Conservation (phyloP, 35 echinoderm and acorn worm genomes). For the Heliocidaris erythrogramma region DNA sequence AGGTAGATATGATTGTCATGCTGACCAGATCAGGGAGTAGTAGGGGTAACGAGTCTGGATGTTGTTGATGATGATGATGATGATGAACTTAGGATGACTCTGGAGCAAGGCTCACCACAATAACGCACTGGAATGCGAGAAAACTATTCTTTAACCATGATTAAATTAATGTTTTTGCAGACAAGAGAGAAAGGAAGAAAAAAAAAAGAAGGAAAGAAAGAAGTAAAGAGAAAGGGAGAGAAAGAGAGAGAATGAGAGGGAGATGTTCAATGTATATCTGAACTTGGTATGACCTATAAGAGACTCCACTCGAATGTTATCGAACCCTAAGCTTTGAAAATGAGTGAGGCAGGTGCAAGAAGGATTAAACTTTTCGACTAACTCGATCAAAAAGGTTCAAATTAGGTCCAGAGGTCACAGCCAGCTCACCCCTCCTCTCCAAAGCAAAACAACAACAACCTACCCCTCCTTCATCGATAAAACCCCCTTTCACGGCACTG, state of each 20-base stretch:
- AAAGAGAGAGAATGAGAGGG: neutral
- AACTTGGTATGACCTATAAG: neutral
- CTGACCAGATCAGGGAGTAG: neutral
- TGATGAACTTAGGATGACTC: no score
- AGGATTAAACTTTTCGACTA: constrained; percentile 10
- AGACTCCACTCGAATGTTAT: neutral
- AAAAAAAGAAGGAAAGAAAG: neutral
- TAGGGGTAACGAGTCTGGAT: no score
- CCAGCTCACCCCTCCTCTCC: neutral
- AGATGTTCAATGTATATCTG: neutral
- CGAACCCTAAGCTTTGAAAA: neutral
- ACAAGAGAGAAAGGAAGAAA: neutral
- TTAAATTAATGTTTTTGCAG: neutral
- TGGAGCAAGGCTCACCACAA: no score
- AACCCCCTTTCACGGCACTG: neutral
- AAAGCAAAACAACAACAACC: neutral
- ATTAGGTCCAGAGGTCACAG: neutral
- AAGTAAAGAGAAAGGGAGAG: neutral
- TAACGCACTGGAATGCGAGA: no score
- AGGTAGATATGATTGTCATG: no score
- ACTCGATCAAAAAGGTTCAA: constrained; percentile 17
- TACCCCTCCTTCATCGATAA: neutral
- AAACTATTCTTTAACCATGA: no score
- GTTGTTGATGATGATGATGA: no score
- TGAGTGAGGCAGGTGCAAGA: neutral